phyloP scores from a whole-genome alignment of 2,113 vertebrate species.

The Archocentrus centrarchus region DNA sequence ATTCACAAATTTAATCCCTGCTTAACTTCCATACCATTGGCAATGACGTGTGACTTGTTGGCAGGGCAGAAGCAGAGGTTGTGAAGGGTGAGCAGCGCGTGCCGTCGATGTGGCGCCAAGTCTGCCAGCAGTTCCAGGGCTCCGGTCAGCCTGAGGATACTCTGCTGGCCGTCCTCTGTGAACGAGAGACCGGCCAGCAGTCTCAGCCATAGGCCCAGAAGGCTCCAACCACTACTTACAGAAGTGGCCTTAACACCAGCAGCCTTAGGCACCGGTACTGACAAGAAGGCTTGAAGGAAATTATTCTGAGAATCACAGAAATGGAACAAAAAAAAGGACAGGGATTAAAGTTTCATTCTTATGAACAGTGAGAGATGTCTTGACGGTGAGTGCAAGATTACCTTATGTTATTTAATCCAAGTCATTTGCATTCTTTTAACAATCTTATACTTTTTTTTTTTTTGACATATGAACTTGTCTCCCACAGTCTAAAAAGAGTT shows the following conservation, averaged over 20 bases:
- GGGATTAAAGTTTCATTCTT: not conserved
- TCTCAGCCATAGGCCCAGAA: conserved; percentile 87
- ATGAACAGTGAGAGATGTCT: not conserved
- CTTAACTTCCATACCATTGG: conserved; percentile 84
- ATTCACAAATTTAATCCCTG: not conserved
- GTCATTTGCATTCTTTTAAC: too few relatives aligned
- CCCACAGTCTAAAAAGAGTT: not conserved
- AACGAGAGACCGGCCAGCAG: conserved; percentile 89
- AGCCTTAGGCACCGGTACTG: conserved; percentile 83
- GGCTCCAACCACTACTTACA: conserved; percentile 53
- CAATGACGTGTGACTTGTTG: conserved; percentile 90
- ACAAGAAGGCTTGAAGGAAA: conserved; percentile 92
- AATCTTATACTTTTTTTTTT: not conserved
- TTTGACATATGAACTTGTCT: not conserved
- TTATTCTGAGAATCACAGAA: conserved; percentile 86
- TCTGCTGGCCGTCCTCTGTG: conserved; percentile 91
- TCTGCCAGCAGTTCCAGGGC: conserved; percentile 88
- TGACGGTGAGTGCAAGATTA: not conserved
- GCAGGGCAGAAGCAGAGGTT: conserved; percentile 78
- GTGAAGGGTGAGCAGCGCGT: conserved; percentile 71
- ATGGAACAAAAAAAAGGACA: not conserved
- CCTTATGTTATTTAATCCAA: not conserved
- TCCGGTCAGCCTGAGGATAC: conserved; percentile 88
- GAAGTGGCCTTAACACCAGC: conserved; percentile 65
- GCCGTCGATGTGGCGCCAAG: conserved; percentile 83